A percentile compares a stretch with the other conserved stretches of the same genome.
Evolutionary conservation across 2,888 invertebrate genomes (phyloP).

Genomic region (Acanthosoma haemorrhoidale): DNA sequence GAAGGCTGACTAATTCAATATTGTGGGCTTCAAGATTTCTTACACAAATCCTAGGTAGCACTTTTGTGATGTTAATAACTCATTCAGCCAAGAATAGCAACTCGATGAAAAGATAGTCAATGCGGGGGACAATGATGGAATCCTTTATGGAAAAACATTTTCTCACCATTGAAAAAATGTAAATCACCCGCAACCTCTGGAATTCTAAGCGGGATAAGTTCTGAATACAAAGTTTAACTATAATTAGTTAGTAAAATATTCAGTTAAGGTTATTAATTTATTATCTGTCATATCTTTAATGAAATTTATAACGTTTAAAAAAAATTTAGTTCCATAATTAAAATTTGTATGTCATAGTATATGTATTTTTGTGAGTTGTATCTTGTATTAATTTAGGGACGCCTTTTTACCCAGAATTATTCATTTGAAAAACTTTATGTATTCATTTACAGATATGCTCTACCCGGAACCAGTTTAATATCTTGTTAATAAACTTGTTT

Average conservation of each 20-base stretch:
- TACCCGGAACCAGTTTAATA: no score
- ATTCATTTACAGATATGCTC: no score
- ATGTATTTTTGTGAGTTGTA: no score
- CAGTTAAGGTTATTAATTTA: background rate
- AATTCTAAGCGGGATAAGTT: slow-evolving; percentile 24
- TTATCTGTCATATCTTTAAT: no score
- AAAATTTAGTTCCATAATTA: background rate
- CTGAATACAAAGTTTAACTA: slow-evolving; percentile 21
- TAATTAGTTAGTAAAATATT: slow-evolving; percentile 12
- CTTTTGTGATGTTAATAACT: slow-evolving; percentile 34
- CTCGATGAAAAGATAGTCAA: slow-evolving; percentile 36
- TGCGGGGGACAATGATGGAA: slow-evolving; percentile 39
- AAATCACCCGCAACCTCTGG: slow-evolving; percentile 29
- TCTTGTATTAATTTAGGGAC: no score
- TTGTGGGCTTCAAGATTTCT: slow-evolving; percentile 22
- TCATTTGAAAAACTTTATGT: no score
- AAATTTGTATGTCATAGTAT: background rate
- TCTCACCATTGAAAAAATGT: slow-evolving; percentile 40
- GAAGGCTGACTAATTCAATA: slow-evolving; percentile 33
- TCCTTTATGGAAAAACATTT: slow-evolving; percentile 39
- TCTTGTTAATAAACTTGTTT: no score
- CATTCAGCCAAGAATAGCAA: slow-evolving; percentile 16
- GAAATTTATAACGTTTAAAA: no score
- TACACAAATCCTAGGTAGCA: background rate
- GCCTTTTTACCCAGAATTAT: no score